A percentile compares a stretch with the other conserved stretches of the same genome.
Conservation (phyloP, 2,113 vertebrate species). For the Geothlypis trichas region DNA sequence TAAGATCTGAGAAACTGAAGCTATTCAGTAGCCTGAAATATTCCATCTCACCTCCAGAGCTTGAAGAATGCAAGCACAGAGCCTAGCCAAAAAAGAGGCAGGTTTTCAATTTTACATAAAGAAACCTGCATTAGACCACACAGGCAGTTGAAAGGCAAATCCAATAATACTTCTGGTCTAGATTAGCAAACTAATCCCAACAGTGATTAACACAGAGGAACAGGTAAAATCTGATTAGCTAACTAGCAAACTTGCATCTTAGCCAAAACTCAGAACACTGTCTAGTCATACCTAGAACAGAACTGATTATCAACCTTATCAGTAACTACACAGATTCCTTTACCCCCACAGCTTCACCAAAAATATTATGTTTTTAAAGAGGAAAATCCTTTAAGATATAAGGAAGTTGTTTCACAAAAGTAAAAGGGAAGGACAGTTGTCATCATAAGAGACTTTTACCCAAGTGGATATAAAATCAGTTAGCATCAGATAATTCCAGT, state of each 20-base stretch:
- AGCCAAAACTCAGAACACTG: not conserved
- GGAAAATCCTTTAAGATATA: not conserved
- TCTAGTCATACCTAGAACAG: not conserved
- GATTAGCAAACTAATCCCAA: conserved; percentile 3
- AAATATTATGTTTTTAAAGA: fast-evolving
- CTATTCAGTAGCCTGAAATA: not conserved
- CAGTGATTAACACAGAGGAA: not conserved
- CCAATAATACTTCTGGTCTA: not conserved
- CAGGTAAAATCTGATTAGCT: not conserved
- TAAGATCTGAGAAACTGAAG: not conserved
- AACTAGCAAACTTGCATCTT: not conserved
- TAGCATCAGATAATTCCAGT: not conserved
- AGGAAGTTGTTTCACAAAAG: not conserved
- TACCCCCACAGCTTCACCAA: not conserved
- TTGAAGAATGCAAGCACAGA: not conserved
- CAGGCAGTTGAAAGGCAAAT: not conserved
- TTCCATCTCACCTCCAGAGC: not conserved
- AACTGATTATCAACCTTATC: not conserved
- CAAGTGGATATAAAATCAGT: not conserved
- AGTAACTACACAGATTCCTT: not conserved
- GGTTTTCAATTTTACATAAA: not conserved
- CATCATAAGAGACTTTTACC: not conserved
- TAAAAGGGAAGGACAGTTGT: not conserved
- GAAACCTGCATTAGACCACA: not conserved
- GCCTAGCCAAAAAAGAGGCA: not conserved